These are phyloP conservation scores for Branchipolynoe longqiensis DNA, from an alignment of 2,888 invertebrate species.

Conservation along the genomic window DNA sequence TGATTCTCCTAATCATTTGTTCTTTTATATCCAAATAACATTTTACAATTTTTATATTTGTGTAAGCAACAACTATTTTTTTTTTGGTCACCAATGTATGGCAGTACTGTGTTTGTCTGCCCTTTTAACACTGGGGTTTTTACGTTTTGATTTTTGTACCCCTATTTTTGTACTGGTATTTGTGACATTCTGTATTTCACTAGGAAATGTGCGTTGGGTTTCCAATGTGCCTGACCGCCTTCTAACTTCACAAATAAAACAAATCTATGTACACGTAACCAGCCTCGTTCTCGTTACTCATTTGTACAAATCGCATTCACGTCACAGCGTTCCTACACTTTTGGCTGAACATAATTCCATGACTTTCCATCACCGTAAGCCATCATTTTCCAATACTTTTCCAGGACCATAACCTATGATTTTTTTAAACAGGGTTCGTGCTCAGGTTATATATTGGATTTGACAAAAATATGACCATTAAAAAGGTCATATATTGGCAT, in stretches of 20 bases:
- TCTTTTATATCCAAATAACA: conserved; percentile 11
- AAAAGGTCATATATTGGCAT: too few species aligned
- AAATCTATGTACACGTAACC: conserved; percentile 9
- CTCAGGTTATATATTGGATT: too few species aligned
- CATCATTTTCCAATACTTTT: too few species aligned
- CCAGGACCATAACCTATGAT: too few species aligned
- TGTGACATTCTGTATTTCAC: conserved; percentile 44
- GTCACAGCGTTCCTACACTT: too few species aligned
- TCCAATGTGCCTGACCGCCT: conserved; percentile 34
- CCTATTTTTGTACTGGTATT: conserved; percentile 53
- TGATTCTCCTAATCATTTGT: conserved; percentile 20
- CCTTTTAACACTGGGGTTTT: conserved; percentile 47
- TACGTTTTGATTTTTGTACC: conserved; percentile 52
- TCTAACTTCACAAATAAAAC: conserved; percentile 33
- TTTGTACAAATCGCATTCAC: neutral
- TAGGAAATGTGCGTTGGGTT: conserved; percentile 40
- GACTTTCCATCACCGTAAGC: too few species aligned
- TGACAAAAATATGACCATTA: too few species aligned
- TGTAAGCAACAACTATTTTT: conserved; percentile 27
- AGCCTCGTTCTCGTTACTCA: neutral
- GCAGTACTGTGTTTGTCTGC: conserved; percentile 30
- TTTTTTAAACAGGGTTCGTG: too few species aligned
- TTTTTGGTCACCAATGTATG: conserved; percentile 28
- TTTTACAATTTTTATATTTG: conserved; percentile 45
- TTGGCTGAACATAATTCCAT: neutral